Evolutionary conservation across 37 sponge, comb jelly and placozoan genomes (phyloP).

Genomic region (Beroe ovata): DNA sequence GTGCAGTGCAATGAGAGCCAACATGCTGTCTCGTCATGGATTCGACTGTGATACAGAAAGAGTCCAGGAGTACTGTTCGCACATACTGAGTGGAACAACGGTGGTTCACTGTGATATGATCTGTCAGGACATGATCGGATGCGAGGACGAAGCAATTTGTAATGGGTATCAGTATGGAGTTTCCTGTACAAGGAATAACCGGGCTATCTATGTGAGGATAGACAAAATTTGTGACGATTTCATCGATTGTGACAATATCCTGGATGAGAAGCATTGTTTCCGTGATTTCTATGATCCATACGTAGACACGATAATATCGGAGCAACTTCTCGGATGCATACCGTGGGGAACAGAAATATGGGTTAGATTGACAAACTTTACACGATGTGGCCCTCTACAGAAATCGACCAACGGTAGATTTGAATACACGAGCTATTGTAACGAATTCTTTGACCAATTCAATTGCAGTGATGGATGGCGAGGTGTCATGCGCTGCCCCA

Average conservation of each 20-base stretch:
- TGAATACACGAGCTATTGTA: background rate
- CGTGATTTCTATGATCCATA: background rate
- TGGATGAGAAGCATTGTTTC: background rate
- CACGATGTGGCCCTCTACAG: background rate
- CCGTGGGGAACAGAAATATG: too few relatives aligned
- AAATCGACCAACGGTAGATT: background rate
- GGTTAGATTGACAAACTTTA: background rate
- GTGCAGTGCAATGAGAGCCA: too few relatives aligned
- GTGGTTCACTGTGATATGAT: background rate
- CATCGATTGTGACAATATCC: background rate
- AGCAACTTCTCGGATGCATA: background rate
- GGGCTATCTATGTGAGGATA: background rate
- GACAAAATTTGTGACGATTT: background rate
- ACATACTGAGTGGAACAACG: background rate
- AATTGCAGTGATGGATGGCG: background rate
- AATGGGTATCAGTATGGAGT: background rate
- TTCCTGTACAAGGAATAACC: background rate
- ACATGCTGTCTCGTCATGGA: background rate
- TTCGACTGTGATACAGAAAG: background rate
- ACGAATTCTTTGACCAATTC: background rate
- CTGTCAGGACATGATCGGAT: background rate
- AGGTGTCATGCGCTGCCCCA: background rate
- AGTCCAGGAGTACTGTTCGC: background rate
- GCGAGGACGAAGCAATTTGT: background rate
- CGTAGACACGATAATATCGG: background rate